Percentiles rank a stretch among this genome's conserved stretches.
phyloP scores from a whole-genome alignment of 2,888 invertebrate genomes.

The Agrenia bidenticulata region DNA sequence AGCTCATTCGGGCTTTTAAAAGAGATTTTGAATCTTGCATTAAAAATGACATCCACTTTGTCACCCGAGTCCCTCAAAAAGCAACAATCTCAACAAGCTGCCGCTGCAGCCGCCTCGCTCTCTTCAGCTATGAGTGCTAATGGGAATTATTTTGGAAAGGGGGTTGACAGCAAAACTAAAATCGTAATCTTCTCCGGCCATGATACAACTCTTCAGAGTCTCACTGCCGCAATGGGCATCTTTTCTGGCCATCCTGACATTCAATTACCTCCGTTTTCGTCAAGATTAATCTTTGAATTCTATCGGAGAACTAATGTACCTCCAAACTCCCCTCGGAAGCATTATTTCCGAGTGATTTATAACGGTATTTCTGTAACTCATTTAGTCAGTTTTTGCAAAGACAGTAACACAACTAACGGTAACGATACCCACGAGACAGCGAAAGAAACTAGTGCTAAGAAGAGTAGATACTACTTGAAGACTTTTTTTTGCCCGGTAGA shows the following conservation, averaged over 20 bases:
- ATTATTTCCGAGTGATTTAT: constrained; percentile 78
- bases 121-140: constrained; percentile 37
- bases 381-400: constrained; percentile 75
- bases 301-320: constrained; percentile 64
- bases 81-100: constrained; percentile 17
- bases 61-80: constrained; percentile 22
- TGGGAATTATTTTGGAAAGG: constrained; percentile 31
- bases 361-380: constrained; percentile 85
- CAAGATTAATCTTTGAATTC: constrained; percentile 83
- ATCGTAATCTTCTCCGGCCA: constrained; percentile 86
- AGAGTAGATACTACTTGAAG: constrained; percentile 59
- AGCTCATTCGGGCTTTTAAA: constrained; percentile 51
- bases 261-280: constrained; percentile 78
- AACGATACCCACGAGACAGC: constrained; percentile 35
- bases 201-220: constrained; percentile 83
- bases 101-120: constrained; percentile 29
- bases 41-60: constrained; percentile 42
- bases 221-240: constrained; percentile 77
- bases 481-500: constrained; percentile 74
- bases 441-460: constrained; percentile 53
- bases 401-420: constrained; percentile 25
- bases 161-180: constrained; percentile 56
- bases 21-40: constrained; percentile 49
- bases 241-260: constrained; percentile 58
- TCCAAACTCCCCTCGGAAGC: constrained; percentile 63